Percentiles rank a stretch among this genome's conserved stretches.
phyloP scores from a whole-genome alignment of 2,888 invertebrate species.

The Clusia tigrina region DNA sequence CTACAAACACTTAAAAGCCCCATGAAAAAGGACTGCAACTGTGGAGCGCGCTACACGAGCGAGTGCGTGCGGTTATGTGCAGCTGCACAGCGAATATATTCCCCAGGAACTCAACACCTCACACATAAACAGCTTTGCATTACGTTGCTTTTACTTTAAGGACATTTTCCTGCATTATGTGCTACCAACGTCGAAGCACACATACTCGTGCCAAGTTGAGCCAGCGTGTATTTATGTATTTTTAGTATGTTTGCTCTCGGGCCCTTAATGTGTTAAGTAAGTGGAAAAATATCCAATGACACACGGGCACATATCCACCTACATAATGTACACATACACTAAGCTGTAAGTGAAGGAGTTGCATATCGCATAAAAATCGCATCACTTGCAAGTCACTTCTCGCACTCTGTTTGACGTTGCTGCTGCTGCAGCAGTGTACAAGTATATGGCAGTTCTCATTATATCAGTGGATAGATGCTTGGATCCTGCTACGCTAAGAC shows the following conservation, averaged over 20 bases:
- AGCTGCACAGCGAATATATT: neutral
- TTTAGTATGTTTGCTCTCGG: constrained; percentile 25
- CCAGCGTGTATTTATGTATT: constrained; percentile 10
- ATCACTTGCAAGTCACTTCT: constrained; percentile 31
- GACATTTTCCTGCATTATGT: neutral
- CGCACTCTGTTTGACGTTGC: neutral
- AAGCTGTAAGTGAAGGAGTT: constrained; percentile 44
- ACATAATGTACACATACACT: constrained; percentile 23
- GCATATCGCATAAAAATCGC: constrained; percentile 21
- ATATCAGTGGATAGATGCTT: no score
- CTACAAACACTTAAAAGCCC: no score
- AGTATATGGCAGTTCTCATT: no score
- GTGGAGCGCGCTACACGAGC: no score
- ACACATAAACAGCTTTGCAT: neutral
- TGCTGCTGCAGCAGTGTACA: neutral
- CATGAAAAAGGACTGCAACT: no score
- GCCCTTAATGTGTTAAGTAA: constrained; percentile 47
- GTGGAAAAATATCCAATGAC: constrained; percentile 46
- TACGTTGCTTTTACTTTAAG: constrained; percentile 3
- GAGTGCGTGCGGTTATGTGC: neutral
- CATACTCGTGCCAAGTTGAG: neutral
- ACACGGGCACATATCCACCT: constrained; percentile 20
- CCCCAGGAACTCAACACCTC: constrained; percentile 1
- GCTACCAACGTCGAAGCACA: neutral
- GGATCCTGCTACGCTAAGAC: no score